Evolutionary conservation across 2,888 invertebrate genomes (phyloP), one percentile per base, ranked within the genome.

Genomic region (Hypolimnas misippus): DNA sequence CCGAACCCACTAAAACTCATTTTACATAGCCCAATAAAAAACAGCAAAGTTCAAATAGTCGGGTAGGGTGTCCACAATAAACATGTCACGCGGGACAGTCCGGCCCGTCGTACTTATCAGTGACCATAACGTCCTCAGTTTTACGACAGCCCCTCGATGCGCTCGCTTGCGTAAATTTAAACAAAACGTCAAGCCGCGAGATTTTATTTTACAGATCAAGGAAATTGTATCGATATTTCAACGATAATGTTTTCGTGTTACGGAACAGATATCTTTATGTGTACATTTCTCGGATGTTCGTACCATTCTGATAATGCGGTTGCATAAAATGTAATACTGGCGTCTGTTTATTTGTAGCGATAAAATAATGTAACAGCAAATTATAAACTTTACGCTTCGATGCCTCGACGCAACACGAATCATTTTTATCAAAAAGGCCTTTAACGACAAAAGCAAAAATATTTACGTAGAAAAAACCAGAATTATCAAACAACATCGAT

Each of bases 201-300:
- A 87, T 89, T 90, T 89, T 87, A 89, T 89, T 87, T 84, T 82
- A 84, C 87, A 81, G 88, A 91, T 91, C 90, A 89, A 86, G 87
- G 83, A 87, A 88, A 90, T 87, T 86, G 89, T 87, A 86, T 87
- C 89, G 87, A 89, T 90, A 90, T 87, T 87, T 89, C 87, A 89
- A 81, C 79, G 85, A 87, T 89, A 89, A 87, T 84, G 86, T 83
- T 83, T 83, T 85, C 84, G 83, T 86, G 82, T 75, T 75, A 76
- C 77, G 78, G 83, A 83, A 83, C 84, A 82, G 83, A 85, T 87
- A 84, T 82, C 84, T 87, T 88, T 88, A 87, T 85, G 81, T 74
- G 74, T 73, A 73, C 81, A 77, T 79, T 77, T 79, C 83, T 82
- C 83, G 80, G 82, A 83, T 81, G 83, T 83, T 82, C 84, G 82